These are phyloP conservation scores for Phaethornis superciliosus DNA, from an alignment of 2,113 vertebrate species.

Conservation along the genomic window DNA sequence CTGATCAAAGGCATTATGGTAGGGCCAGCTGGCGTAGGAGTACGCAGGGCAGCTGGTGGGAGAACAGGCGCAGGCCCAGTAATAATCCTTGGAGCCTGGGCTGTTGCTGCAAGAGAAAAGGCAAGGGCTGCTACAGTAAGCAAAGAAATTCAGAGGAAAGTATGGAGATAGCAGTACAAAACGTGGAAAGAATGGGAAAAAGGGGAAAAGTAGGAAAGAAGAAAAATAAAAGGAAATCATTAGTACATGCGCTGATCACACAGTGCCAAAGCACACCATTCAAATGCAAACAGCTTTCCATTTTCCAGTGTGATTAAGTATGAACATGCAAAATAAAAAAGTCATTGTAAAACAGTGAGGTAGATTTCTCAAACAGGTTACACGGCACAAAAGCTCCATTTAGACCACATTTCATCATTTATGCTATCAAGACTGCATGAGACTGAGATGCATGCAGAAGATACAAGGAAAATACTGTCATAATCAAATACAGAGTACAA, in stretches of 20 bases:
- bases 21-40: conserved; percentile 88
- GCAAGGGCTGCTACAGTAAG: conserved; percentile 92
- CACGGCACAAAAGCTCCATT: conserved; percentile 66
- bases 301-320: conserved; percentile 79
- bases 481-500: conserved; percentile 62
- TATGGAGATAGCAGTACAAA: conserved; percentile 77
- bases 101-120: conserved; percentile 94
- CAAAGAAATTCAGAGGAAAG: conserved; percentile 81
- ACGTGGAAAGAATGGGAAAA: conserved; percentile 76
- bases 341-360: conserved; percentile 70
- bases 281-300: conserved; percentile 80
- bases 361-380: conserved; percentile 72
- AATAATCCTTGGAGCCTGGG: conserved; percentile 94
- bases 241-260: conserved; percentile 85
- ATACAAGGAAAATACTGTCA: conserved; percentile 59
- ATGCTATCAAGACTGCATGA: conserved; percentile 67
- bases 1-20: conserved; percentile 99
- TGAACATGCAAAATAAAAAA: conserved; percentile 78
- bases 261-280: conserved; percentile 82
- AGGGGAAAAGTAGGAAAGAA: conserved; percentile 79
- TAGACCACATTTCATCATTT: conserved; percentile 56
- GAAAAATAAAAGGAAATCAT: conserved; percentile 88
- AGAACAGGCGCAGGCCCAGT: conserved; percentile 94
- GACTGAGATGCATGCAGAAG: conserved; percentile 71
- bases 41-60: conserved; percentile 87